Evolutionary conservation across 1,140 invertebrate genomes (phyloP), one percentile per base, ranked within the genome.

Genomic region (Drosophila truncata): DNA sequence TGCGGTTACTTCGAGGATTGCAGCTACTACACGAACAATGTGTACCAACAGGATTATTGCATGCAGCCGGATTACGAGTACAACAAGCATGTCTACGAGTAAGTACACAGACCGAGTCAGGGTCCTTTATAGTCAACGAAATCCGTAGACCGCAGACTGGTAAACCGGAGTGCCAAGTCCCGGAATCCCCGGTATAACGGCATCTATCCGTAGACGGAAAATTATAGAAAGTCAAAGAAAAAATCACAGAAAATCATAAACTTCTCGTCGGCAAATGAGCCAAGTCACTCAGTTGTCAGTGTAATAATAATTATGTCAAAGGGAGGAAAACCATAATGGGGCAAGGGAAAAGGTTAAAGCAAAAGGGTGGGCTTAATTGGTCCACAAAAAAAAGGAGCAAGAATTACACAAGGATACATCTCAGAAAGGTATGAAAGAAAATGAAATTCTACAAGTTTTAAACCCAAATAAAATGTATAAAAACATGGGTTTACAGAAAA

Each of bases 1-100:
- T 87, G 88, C 77, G 88, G 88, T 84, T 92, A 92, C 81, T 92
- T 91, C 63, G 91, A 92, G 78, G 91, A 92, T 85, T 92, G 90
- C 81, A 46, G 82, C 74, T 91, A 90, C 55, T 90, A 79, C 69
- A 82, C 81, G 71, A 92, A 86, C 65, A 91, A 92, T 80, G 82
- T 82, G 65, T 91, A 92, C 73, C 91, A 91, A 76, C 91, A 84
- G 88, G 91, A 92, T 91, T 92, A 92, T 82, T 92, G 82, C 83
- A 91, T 92, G 88, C 91, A 82, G 77, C 88, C 75, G 85, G 91
- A 92, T 85, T 92, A 91, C 61, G 91, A 92, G 77, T 91, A 92
- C 65, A 92, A 88, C 61, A 85, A 92, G 71, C 87, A 92, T 64
- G 91, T 83, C 75, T 92, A 92, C 78, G 91, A 92, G 91, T 92